Evolutionary conservation across 2,888 invertebrate species (phyloP).

Genomic region (Chouioia cunea): DNA sequence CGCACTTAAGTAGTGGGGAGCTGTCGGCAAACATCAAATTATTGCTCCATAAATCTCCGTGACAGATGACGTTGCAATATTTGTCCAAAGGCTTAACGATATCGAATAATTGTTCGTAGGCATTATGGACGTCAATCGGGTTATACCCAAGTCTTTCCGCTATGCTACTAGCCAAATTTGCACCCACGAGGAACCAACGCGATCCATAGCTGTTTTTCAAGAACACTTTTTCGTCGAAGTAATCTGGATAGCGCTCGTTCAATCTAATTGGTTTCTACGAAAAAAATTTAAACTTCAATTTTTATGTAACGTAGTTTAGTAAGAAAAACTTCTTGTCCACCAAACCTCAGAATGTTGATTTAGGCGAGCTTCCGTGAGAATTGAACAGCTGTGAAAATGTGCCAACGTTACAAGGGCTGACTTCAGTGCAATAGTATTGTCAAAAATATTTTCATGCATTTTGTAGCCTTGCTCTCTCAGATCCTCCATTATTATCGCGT

Average conservation of each 20-base stretch:
- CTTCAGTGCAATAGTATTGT: constrained; percentile 51
- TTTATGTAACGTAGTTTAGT: too few species aligned
- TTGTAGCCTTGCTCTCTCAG: constrained; percentile 58
- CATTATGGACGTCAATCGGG: constrained; percentile 27
- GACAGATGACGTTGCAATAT: constrained; percentile 70
- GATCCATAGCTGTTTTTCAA: constrained; percentile 13
- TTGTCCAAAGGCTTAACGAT: constrained; percentile 42
- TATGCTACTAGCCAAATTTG: constrained; percentile 33
- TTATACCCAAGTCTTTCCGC: constrained; percentile 50
- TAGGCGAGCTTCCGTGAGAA: constrained; percentile 58
- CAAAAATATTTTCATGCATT: constrained; percentile 48
- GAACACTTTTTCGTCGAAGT: constrained; percentile 4
- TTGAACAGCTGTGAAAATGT: constrained; percentile 58
- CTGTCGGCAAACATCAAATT: constrained; percentile 73
- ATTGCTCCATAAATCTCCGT: constrained; percentile 77
- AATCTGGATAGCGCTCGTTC: background rate
- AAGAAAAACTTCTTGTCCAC: background rate
- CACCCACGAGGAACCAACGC: constrained; percentile 38
- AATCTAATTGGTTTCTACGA: background rate
- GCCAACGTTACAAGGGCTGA: constrained; percentile 58
- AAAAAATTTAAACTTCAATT: background rate
- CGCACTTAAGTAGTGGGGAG: constrained; percentile 70
- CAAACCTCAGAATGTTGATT: constrained; percentile 46
- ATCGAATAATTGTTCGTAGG: constrained; percentile 33
- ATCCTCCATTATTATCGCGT: constrained; percentile 66